Percentiles rank a stretch among this genome's conserved stretches.
Conservation (phyloP, 2,113 vertebrate genomes). For the Ginglymostoma cirratum region DNA sequence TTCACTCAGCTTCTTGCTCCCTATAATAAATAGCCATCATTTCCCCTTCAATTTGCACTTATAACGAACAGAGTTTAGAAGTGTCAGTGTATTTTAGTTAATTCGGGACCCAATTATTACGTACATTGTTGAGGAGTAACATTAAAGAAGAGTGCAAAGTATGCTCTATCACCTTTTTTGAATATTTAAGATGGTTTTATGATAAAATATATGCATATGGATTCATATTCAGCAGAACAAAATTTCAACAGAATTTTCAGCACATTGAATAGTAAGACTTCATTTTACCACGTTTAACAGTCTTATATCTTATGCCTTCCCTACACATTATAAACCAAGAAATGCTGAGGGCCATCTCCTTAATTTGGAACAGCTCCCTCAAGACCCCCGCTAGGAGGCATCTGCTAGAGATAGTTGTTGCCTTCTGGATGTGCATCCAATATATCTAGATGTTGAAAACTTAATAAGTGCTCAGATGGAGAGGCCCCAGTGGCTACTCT, state of each 20-base stretch:
- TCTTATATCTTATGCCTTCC: background rate
- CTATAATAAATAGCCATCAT: background rate
- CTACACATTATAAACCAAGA: background rate
- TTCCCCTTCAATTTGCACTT: background rate
- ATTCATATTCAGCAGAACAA: background rate
- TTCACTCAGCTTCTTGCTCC: background rate
- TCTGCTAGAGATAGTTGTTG: background rate
- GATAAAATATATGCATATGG: background rate
- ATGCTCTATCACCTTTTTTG: background rate
- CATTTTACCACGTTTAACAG: background rate
- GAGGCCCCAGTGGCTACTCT: background rate
- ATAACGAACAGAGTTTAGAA: background rate
- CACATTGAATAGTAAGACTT: background rate
- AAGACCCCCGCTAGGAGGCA: background rate
- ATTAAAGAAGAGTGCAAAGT: background rate
- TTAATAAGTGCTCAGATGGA: background rate
- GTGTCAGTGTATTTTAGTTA: background rate
- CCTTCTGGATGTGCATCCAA: background rate
- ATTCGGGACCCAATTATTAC: background rate
- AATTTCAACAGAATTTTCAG: background rate
- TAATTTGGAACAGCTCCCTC: background rate
- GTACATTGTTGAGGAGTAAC: background rate
- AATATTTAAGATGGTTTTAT: background rate
- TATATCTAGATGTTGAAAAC: background rate
- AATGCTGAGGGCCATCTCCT: background rate